These are phyloP conservation scores for Acleris sparsana DNA, from an alignment of 2,888 invertebrate species.

Conservation along the genomic window DNA sequence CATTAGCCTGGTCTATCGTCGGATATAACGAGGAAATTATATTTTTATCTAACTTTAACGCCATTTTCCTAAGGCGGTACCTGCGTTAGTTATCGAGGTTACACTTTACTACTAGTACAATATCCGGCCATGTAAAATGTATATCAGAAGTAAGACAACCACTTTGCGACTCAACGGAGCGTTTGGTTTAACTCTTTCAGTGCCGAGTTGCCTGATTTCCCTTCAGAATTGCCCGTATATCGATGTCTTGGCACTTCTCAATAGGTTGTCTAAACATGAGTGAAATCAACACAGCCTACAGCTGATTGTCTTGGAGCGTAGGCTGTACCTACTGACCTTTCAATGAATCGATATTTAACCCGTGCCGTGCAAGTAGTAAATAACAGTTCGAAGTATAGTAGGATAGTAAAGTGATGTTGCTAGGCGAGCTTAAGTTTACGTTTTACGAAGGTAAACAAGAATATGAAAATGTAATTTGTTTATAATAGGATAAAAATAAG, in stretches of 20 bases:
- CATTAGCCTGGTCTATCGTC: constrained; percentile 43
- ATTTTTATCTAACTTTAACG: constrained; percentile 3
- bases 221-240: too few species aligned
- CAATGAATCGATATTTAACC: constrained; percentile 27
- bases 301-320: constrained; percentile 19
- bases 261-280: constrained; percentile 21
- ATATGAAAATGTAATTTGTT: not conserved
- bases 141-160: constrained; percentile 42
- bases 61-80: not conserved
- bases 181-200: constrained; percentile 41
- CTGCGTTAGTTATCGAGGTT: constrained; percentile 17
- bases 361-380: constrained; percentile 7
- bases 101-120: constrained; percentile 5
- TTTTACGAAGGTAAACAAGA: not conserved
- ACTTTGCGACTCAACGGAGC: constrained; percentile 64
- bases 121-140: constrained; percentile 13
- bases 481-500: too few species aligned
- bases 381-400: not conserved
- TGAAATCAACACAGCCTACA: constrained; percentile 20
- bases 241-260: constrained; percentile 32
- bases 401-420: constrained; percentile 1
- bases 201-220: too few species aligned
- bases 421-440: not conserved
- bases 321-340: constrained; percentile 19
- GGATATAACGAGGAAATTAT: constrained; percentile 29